Evolutionary conservation across 2,888 invertebrate genomes (phyloP), one percentile per base, ranked within the genome.

Genomic region (Campoplex capitator): DNA sequence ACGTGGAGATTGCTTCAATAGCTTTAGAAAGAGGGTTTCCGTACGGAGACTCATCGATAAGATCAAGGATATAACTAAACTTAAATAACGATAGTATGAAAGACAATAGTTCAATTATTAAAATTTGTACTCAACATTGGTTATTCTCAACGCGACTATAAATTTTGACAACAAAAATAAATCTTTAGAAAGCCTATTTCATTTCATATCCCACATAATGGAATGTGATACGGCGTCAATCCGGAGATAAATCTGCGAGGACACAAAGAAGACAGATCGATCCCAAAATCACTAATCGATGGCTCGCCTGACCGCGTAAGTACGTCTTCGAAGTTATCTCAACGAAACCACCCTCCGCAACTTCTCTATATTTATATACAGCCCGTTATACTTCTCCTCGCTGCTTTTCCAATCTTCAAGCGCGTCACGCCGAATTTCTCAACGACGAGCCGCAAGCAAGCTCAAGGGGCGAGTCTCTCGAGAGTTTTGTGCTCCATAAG

Each of bases 391-490:
- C 67, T 80, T 54, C 51, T 11, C 32, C 77, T 68, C 67, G 67
- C 67, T 67, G 77, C 80, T 80, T 83, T 83, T 86, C 83, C 86
- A 83, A 86, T 86, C 86, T 86, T 80, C 80, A 65, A 73, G 67
- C 73, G 76, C 83, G 86, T 86, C 86, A 83, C 86, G 83, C 86
- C 56, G 77, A 83, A 83, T 86, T 86, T 86, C 86, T 86, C 83
- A 81, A 86, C 77, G 80, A 80, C 80, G 68, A 83, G 67, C 71
- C 65, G 54, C 54, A 51, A 62, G 76, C 54, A 74, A 54, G 79
- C 51, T 28, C 42, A 73, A 67, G 80, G 80, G 73, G 54, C 28
- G 68, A n/a, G 83, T 18, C 73, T 78, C 82, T 78, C 78, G 74
- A 68, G 82, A 62, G 67, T 51, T 38, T 38, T 11, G 18, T 13